phyloP scores from a whole-genome alignment of 1,140 invertebrate species.

The Brachionus koreanus region DNA sequence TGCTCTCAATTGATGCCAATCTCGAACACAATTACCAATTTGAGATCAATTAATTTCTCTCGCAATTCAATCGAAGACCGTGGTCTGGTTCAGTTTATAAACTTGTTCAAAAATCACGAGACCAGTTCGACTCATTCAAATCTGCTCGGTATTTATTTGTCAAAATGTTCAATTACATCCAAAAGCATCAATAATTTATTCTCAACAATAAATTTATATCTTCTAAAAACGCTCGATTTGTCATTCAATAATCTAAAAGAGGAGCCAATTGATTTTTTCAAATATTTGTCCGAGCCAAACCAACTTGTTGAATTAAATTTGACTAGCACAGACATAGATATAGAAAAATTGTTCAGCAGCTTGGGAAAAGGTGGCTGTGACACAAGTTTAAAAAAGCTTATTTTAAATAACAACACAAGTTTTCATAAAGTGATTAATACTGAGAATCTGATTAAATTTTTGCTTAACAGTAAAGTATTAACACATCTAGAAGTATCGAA shows the following conservation, averaged over 20 bases:
- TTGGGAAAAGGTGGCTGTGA: conserved; percentile 22
- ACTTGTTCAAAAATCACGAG: conserved; percentile 36
- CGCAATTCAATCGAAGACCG: conserved; percentile 29
- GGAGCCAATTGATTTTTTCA: conserved; percentile 16
- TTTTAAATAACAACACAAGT: not conserved
- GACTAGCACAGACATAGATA: conserved; percentile 8
- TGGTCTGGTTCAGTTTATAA: conserved; percentile 5
- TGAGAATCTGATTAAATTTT: conserved; percentile 42
- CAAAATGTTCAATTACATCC: conserved; percentile 21
- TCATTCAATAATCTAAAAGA: conserved; percentile 28
- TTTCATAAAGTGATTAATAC: not conserved
- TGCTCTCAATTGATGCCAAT: not conserved
- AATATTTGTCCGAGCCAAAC: conserved; percentile 37
- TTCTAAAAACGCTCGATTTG: not conserved
- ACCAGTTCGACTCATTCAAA: not conserved
- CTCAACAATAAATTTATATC: conserved; percentile 31
- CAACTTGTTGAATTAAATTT: conserved; percentile 38
- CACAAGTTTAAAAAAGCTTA: conserved; percentile 5
- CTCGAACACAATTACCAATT: conserved; percentile 2
- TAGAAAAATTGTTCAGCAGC: not conserved
- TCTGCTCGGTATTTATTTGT: not conserved
- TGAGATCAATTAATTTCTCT: conserved; percentile 24
- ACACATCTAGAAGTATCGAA: not conserved
- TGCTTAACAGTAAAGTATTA: conserved; percentile 5
- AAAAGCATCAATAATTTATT: conserved; percentile 36